phyloP scores from a whole-genome alignment of 2,797 vertebrate genomes.

The Poeciliopsis paucimaculata region DNA sequence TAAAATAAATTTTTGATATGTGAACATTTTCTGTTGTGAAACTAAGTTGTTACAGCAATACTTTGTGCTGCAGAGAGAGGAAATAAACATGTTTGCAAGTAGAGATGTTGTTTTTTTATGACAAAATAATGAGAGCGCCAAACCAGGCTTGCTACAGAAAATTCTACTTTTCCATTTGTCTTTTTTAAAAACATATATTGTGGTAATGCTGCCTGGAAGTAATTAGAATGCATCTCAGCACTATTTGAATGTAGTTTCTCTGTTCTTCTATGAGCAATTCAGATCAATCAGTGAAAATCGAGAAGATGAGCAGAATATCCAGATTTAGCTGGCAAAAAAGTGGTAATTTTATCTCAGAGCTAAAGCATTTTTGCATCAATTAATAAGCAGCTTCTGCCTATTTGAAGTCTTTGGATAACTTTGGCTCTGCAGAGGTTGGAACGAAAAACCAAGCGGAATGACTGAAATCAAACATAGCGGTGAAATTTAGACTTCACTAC shows the following conservation, averaged over 20 bases:
- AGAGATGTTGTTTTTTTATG: not conserved
- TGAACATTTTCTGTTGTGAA: conserved; percentile 48
- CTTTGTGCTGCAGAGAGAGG: conserved; percentile 21
- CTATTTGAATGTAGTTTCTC: conserved; percentile 30
- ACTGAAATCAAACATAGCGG: not conserved
- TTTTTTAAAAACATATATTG: conserved; percentile 23
- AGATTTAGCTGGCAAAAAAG: conserved; percentile 8
- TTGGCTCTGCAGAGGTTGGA: conserved; percentile 4
- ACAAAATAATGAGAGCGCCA: conserved; percentile 16
- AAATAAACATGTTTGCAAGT: not conserved
- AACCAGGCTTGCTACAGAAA: conserved; percentile 1
- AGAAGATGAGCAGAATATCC: conserved; percentile 32
- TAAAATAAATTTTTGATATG: conserved; percentile 50
- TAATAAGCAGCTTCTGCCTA: conserved; percentile 8
- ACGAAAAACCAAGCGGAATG: not conserved
- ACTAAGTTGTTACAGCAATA: conserved; percentile 4
- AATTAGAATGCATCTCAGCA: conserved; percentile 20
- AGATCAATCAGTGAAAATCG: conserved; percentile 27
- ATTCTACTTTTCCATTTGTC: conserved; percentile 13
- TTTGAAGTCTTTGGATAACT: conserved; percentile 21
- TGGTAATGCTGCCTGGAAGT: conserved; percentile 14
- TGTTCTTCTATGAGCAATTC: conserved; percentile 17
- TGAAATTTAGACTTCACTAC: not conserved
- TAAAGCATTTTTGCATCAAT: conserved; percentile 2
- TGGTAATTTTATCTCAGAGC: conserved; percentile 13